Base-by-base conservation (phyloP, 2,888 invertebrate species). In the Gasteruption jaculator region DNA sequence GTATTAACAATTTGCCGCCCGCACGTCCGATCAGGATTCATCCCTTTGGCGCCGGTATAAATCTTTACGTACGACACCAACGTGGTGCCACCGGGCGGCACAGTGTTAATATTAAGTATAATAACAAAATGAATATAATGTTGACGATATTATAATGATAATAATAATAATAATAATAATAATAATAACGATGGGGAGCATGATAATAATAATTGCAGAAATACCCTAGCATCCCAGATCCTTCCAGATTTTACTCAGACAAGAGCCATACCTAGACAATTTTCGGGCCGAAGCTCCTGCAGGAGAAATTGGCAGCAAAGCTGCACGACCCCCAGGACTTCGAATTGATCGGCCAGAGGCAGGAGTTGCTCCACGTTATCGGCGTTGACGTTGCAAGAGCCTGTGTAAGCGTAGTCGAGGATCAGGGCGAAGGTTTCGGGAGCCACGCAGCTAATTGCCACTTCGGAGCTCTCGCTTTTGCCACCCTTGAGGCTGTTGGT, bases 381-480 rank as follows among this genome's bases (percentile, higher is more conserved):
- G 25, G 75, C 73, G 4, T 76, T 79, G 25, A 88, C 77, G 39
- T 68, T 64, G 59, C 85, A 85, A 12, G 74, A 71, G 26, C 85
- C 84, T 3, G 85, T 84, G 61, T 89, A 88, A 0, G 83, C 83
- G 61, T 81, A 88, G 58, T 86, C 85, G 39, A 90, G 76, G 44
- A 89, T 79, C 26, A 78, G 71, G 40, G 74, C 73, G 73, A 89
- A 80, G 57, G 77, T 76, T 45, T 74, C 69, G 43, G 77, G 75
- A 2, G 80, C 75, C 24, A 80, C 77, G 34, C 56, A 56, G 53
- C 76, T 77, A 22, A 83, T 76, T 53, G 73, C 74, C 50, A 83
- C 78, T 64, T 80, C 76, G 2, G 73, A 78, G 51, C 76, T 77
- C 60, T 82, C 82, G 35, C 76, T 75, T 53, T 77, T 74, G 38